Conservation (phyloP, 2,113 vertebrate species). For the Hippolais icterina region DNA sequence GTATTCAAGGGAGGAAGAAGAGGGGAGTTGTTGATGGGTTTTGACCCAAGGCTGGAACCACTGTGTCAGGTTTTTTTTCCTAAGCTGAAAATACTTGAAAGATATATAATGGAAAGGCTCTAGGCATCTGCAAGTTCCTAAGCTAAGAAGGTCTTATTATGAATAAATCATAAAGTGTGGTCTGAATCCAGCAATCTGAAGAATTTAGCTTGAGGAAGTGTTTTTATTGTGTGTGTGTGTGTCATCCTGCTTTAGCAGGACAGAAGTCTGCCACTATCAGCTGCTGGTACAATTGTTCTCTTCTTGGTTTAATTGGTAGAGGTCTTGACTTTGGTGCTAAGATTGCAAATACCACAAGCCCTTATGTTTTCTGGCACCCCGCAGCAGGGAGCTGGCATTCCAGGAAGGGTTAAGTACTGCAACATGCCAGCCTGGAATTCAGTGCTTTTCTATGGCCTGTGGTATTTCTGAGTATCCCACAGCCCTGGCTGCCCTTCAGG, state of each 20-base stretch:
- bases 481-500: neutral
- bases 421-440: neutral
- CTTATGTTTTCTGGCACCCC: neutral
- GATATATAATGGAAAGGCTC: neutral
- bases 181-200: neutral
- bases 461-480: neutral
- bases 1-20: neutral
- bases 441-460: neutral
- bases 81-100: neutral
- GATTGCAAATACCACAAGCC: neutral
- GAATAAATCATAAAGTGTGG: neutral
- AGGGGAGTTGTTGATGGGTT: neutral
- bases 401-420: neutral
- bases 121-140: neutral
- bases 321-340: neutral
- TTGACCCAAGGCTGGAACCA: neutral
- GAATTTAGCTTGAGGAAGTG: neutral
- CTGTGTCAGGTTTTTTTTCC: neutral
- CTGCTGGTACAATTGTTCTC: conserved; percentile 1
- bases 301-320: neutral
- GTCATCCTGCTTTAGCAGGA: neutral
- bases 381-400: neutral
- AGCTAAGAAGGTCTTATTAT: neutral
- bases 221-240: neutral
- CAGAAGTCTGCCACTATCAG: neutral